phyloP scores from a whole-genome alignment of 2,113 vertebrate genomes.

The Cyanoramphus novaezelandiae region DNA sequence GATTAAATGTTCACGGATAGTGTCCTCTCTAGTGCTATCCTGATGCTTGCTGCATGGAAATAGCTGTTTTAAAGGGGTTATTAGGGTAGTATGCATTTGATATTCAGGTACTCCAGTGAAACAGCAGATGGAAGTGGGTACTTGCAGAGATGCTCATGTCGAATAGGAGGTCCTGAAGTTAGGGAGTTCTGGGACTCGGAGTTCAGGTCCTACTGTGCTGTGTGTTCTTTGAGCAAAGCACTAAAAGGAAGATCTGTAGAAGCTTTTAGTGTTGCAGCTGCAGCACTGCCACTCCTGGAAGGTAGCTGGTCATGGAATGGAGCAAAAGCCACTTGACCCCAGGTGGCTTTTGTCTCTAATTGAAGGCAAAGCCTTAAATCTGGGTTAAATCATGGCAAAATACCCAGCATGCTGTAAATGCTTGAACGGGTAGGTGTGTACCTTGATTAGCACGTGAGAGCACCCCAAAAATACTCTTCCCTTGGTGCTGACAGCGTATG shows the following conservation, averaged over 20 bases:
- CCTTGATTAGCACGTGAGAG: neutral
- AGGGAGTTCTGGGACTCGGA: neutral
- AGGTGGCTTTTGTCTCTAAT: neutral
- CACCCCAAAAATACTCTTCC: rapidly evolving
- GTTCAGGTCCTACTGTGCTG: neutral
- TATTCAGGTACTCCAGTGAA: neutral
- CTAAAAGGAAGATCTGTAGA: neutral
- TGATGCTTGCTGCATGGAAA: neutral
- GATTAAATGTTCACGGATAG: neutral
- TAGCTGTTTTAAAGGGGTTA: neutral
- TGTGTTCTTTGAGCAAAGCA: neutral
- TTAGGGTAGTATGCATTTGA: neutral
- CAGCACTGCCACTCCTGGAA: neutral
- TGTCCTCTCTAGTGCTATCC: neutral
- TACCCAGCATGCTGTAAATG: neutral
- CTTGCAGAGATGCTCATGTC: neutral
- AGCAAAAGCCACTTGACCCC: neutral
- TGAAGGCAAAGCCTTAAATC: neutral
- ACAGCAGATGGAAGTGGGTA: neutral
- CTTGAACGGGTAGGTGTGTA: neutral
- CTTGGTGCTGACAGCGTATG: rapidly evolving
- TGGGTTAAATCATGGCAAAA: neutral
- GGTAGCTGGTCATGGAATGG: neutral
- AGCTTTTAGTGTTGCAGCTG: neutral
- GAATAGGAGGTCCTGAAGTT: neutral